Evolutionary conservation across 2,888 invertebrate genomes (phyloP).

Genomic region (Drosophila fulvimacula): DNA sequence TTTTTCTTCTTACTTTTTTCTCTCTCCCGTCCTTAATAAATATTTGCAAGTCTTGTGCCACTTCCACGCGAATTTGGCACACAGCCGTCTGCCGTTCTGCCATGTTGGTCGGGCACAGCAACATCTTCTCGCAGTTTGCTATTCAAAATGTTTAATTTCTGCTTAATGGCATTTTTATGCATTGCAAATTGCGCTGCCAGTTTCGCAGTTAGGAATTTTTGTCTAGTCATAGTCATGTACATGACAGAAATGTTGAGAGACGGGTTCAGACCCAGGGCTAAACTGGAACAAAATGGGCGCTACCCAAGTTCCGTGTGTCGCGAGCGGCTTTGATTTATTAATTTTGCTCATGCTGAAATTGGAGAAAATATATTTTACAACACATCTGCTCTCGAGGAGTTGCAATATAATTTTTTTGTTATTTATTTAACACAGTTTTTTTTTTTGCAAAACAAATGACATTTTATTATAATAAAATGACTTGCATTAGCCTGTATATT

Average conservation of each 20-base stretch:
- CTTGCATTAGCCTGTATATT: background rate
- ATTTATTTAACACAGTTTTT: constrained; percentile 5
- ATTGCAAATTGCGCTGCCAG: constrained; percentile 51
- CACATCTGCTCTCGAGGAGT: background rate
- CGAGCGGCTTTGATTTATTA: constrained; percentile 24
- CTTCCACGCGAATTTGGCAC: constrained; percentile 62
- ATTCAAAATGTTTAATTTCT: constrained; percentile 38
- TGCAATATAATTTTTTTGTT: background rate
- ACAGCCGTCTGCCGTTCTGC: constrained; percentile 25
- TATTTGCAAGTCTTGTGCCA: constrained; percentile 58
- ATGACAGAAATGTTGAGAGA: constrained; percentile 25
- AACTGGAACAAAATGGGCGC: constrained; percentile 46
- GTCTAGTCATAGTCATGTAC: constrained; percentile 38
- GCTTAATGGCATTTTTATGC: constrained; percentile 61
- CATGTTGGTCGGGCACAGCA: constrained; percentile 30
- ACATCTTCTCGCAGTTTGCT: constrained; percentile 29
- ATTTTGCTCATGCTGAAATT: constrained; percentile 6
- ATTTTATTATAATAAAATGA: background rate
- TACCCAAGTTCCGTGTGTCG: constrained; percentile 20
- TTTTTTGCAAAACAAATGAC: too few species aligned
- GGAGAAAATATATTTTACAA: constrained; percentile 8
- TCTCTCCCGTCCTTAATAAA: constrained; percentile 44
- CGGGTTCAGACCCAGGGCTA: constrained; percentile 2
- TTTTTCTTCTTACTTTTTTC: constrained; percentile 2
- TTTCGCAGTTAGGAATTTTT: constrained; percentile 46